Base-by-base conservation (phyloP, 1,140 invertebrate genomes). In the Polyergus mexicanus region DNA sequence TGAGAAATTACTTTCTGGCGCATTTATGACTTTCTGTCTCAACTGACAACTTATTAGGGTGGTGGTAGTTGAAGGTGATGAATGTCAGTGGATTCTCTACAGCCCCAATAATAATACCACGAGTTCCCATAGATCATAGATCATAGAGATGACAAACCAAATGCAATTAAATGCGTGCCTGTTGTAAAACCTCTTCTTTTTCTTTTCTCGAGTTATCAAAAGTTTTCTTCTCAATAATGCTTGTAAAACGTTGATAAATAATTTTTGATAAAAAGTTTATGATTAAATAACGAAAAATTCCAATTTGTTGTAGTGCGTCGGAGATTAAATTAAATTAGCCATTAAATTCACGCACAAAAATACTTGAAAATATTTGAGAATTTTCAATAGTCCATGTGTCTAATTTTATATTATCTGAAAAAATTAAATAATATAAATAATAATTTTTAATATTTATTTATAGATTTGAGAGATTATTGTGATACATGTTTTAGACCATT, bases 91-190 rank as follows among this genome's bases (percentile, higher is more conserved):
- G 66, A 41, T 38, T 80, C n/a, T 22, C 63, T 56, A 56, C 13
- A 54, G 32, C 35, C 38, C 38, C 22, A 35, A 19, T n/a, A 72
- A 32, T 72, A 83, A 72, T 60, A 71, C 13, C 19, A 58, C 19
- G 19, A 58, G 16, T 54, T 72, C 19, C 16, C 32, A 11, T 35
- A 32, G 22, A 32, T 44, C 5, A 68, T n/a, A 69, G 25, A 60
- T 44, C 5, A 68, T n/a, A 69, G 25, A 60, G 19, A 83, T 56
- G 66, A 58, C 51, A 60, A 81, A 66, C 25, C 38, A 60, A 83
- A 72, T n/a, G 38, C 19, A 60, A 80, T 80, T 56, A 69, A 69
- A 47, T 68, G 47, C 47, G 60, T 56, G 44, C n/a, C 47, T 7
- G 8, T 38, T 22, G 6, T 77, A 25, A 54, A 68, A 56, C 68